phyloP scores from a whole-genome alignment of 2,797 vertebrate genomes.

The Falco biarmicus region DNA sequence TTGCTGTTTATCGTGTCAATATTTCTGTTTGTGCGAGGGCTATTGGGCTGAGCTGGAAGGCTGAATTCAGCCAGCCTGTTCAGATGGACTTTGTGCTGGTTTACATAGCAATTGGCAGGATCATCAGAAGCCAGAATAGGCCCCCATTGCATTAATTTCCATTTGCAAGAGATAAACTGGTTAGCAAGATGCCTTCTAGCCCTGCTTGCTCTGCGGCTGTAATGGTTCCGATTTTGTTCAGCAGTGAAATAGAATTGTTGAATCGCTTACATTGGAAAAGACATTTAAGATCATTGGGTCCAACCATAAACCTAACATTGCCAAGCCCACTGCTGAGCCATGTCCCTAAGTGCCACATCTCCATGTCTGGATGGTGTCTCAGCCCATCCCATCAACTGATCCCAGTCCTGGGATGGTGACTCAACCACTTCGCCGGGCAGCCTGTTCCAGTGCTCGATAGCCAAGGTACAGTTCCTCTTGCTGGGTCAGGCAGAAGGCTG shows the following conservation, averaged over 20 bases:
- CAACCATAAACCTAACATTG: no score
- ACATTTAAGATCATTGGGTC: no score
- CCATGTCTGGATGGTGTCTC: no score
- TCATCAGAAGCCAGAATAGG: background rate
- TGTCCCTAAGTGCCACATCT: no score
- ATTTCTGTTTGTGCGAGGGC: background rate
- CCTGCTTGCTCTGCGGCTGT: background rate
- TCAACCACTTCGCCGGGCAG: no score
- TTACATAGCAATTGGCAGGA: background rate
- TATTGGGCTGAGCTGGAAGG: background rate
- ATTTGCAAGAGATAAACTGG: background rate
- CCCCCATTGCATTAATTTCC: background rate
- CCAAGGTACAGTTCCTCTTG: background rate
- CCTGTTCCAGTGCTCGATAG: background rate
- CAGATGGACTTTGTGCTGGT: slow-evolving; percentile 30
- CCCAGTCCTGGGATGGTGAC: no score
- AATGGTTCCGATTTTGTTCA: background rate
- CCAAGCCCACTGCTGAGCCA: no score
- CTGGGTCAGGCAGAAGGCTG: background rate
- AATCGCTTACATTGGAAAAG: background rate
- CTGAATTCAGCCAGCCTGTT: background rate
- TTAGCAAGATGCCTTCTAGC: background rate
- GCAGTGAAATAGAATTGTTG: background rate
- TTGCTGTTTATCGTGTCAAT: background rate
- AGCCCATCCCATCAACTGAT: no score